Evolutionary conservation across 2,888 invertebrate species (phyloP), one percentile per base, ranked within the genome.

Genomic region (Oscheius sp.): DNA sequence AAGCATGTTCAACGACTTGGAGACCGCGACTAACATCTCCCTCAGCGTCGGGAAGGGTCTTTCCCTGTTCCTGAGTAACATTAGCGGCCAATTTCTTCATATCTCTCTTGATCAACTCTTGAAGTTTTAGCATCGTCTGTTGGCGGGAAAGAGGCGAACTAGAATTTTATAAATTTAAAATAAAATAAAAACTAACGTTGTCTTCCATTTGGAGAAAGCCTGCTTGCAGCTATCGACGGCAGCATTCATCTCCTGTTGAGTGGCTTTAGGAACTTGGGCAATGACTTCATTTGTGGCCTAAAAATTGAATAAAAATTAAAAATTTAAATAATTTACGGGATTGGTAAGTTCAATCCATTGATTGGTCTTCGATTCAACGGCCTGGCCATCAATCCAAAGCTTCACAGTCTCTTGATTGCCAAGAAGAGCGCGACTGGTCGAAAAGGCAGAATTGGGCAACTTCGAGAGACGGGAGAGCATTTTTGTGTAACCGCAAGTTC

Each of bases 21-120:
- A 99, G 92, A 76, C 99, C 99, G 89, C 99, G 92, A 75, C 95
- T 92, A 1, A 99, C 97, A 90, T 99, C 99, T 49, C 99, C 99
- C 89, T 98, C 96, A 0, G 99, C 98, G 91, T 99, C 99, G 13
- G 93, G 93, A 78, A 95, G 91, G 0, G 99, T 99, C 89, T 99
- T 99, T 71, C 99, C 99, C 90, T 99, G 98, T 89, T 99, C 99
- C 83, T 92, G 90, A 1, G 98, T 98, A 76, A 99, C 94, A 89
- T 93, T 95, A 79, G 93, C 93, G 0, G 98, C 96, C 81, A 99
- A 89, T 88, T 93, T 93, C 90, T 93, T 93, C 91, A 95, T 93
- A 89, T 97, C 95, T 64, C 93, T 92, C 88, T 94, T 93, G 85
- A 97, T 93, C 43, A 95, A 91, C 41, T 93, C 93, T 87, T 95